Base-by-base conservation (phyloP, 2,888 invertebrate genomes). In the Polymixis flavicincta region DNA sequence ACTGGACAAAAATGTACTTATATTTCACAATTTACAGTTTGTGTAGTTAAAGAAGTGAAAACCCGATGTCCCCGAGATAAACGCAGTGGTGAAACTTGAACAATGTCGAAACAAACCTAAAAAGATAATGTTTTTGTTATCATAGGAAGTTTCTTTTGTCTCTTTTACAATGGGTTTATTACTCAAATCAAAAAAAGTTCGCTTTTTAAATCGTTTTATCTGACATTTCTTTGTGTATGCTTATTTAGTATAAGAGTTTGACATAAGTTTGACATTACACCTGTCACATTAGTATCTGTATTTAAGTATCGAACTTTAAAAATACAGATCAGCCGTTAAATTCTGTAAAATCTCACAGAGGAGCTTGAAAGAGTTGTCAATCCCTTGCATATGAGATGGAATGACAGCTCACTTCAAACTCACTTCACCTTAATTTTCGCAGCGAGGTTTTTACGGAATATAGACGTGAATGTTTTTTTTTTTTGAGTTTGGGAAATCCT, bases 11-110 rank as follows among this genome's bases (percentile, higher is more conserved):
- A 80, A 83, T 78, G 68, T 81, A 74, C 80, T 82, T 63, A 76
- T 70, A 84, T 86, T 85, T 84, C 84, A 73, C 82, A 85, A 85
- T 65, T 82, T 72, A 65, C 66, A 63, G 45, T 75, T 78, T 71
- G 75, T 70, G 37, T 66, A 75, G 54, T 68, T 78, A 72, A 76
- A 69, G 73, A 75, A 85, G 80, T 74, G 54, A 80, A 84, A 78
- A 66, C 73, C 28, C 52, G 83, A 74, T 76, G 82, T 74, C 80
- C 74, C 64, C 78, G 74, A 85, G 79, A 83, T 75, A 74, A 68
- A 71, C 48, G 28, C 13, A 28, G 70, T 61, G 67, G 80, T 68
- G 71, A 83, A 80, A 83, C 80, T 67, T 64, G 19, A 37, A 54
- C 65, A 66, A 25, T 76, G 83, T 61, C 22, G 76, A 76, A 82